Evolutionary conservation across 2,113 vertebrate genomes (phyloP).

Genomic region (Setophaga coronata): DNA sequence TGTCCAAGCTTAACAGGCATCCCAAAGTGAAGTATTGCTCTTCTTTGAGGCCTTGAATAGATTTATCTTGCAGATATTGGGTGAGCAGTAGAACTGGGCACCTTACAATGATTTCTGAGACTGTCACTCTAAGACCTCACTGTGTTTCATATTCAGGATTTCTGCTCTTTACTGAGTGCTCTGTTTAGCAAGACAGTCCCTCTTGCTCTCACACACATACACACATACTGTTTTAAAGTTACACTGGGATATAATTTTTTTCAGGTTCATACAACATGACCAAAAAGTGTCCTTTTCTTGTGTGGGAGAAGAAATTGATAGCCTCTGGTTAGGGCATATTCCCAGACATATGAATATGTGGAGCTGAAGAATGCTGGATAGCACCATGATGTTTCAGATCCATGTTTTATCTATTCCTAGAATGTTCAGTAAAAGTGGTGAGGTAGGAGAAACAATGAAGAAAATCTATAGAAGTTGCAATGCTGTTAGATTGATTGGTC

Average conservation of each 20-base stretch:
- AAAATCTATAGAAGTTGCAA: background rate
- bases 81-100: background rate
- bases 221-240: background rate
- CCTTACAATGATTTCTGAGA: background rate
- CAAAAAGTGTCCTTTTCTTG: background rate
- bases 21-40: background rate
- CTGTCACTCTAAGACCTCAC: background rate
- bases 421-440: background rate
- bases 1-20: rapidly evolving
- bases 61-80: background rate
- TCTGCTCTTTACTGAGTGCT: background rate
- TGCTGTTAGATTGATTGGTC: background rate
- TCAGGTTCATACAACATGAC: background rate
- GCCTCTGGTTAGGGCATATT: background rate
- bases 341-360: background rate
- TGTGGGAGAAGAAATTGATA: background rate
- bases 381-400: background rate
- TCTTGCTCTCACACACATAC: background rate
- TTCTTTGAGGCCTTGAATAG: background rate
- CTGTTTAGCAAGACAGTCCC: background rate
- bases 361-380: background rate
- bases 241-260: background rate
- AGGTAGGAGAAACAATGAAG: background rate
- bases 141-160: background rate
- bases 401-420: background rate